Evolutionary conservation across 2,113 vertebrate genomes (phyloP), one percentile per base, ranked within the genome.

Genomic region (Caranx ignobilis): DNA sequence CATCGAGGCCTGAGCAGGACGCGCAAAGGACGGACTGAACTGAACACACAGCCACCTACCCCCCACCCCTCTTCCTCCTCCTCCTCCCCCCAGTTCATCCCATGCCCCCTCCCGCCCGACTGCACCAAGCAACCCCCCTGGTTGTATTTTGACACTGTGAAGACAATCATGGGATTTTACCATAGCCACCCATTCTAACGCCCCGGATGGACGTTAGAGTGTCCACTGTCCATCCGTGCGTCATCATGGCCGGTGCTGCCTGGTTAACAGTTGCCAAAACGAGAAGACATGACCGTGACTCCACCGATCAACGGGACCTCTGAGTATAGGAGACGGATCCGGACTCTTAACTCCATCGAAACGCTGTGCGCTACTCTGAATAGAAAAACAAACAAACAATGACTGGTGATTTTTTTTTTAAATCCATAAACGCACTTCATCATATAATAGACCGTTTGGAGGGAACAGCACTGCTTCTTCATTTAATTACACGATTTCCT

Each of bases 111-210:
- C n/a, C 65, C 63, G 37, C 70, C 93, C 84, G 91, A 94, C 94
- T 92, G 95, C 96, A 96, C 87, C 94, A 95, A 87, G 87, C 91
- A 96, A 92, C 87, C 84, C 74, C 81, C 92, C 95, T 95, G 95
- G 96, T 96, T 96, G 96, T 95, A 94, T 96, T 92, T 87, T 96
- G 97, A 98, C 97, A 98, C 97, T 98, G 97, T 99, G 97, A 99
- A 98, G 97, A 99, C 98, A 99, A 99, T 99, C 98, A 97, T 97
- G 97, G 96, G 96, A 97, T 96, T 87, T 94, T 94, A 93, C 84
- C 93, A 82, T 83, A 92, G 93, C 88, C 87, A 94, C 71, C 35
- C 73, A 65, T 45, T 47, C 59, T 65, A 35, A 71, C 65, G 54
- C 59, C 54, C 37, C 45, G 21, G 54, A 34, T 31, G 37, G 69